Percentiles rank a stretch among this genome's conserved stretches.
phyloP scores from a whole-genome alignment of 2,888 invertebrate species.

The Baronia brevicornis region DNA sequence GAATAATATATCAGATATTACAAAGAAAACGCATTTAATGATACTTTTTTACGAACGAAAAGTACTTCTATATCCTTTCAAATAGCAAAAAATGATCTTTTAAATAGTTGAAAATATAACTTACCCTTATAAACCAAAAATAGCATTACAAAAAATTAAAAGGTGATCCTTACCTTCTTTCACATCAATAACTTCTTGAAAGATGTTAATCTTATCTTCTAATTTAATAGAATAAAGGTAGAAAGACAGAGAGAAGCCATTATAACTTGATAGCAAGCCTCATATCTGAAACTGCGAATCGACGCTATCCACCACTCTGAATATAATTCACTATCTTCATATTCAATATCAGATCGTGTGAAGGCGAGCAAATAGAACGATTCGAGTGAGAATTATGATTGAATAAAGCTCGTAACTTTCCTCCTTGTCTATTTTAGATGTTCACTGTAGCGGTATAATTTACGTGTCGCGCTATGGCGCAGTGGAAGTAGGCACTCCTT shows the following conservation, averaged over 20 bases:
- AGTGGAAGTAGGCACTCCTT: conserved; percentile 34
- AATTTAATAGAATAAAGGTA: conserved; percentile 56
- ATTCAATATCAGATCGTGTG: conserved; percentile 72
- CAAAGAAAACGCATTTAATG: too few species aligned
- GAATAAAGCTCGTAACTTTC: conserved; percentile 64
- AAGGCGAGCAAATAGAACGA: conserved; percentile 69
- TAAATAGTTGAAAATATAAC: too few species aligned
- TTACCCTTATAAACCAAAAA: too few species aligned
- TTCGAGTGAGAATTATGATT: conserved; percentile 73
- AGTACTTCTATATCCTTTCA: too few species aligned
- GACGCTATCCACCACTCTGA: conserved; percentile 58
- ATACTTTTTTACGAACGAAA: too few species aligned
- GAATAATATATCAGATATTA: too few species aligned
- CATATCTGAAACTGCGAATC: conserved; percentile 34
- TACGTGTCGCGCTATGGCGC: conserved; percentile 52
- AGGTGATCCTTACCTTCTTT: conserved; percentile 41
- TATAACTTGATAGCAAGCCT: conserved; percentile 72
- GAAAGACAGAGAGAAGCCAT: conserved; percentile 70
- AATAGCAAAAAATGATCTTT: too few species aligned
- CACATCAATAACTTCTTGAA: conserved; percentile 42
- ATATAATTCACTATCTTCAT: conserved; percentile 73
- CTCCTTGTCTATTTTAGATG: conserved; percentile 62
- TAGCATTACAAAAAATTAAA: too few species aligned
- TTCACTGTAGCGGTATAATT: conserved; percentile 54
- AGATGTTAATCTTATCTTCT: conserved; percentile 49